Base-by-base conservation (phyloP, 2,113 vertebrate species). In the Stictonetta naevosa region DNA sequence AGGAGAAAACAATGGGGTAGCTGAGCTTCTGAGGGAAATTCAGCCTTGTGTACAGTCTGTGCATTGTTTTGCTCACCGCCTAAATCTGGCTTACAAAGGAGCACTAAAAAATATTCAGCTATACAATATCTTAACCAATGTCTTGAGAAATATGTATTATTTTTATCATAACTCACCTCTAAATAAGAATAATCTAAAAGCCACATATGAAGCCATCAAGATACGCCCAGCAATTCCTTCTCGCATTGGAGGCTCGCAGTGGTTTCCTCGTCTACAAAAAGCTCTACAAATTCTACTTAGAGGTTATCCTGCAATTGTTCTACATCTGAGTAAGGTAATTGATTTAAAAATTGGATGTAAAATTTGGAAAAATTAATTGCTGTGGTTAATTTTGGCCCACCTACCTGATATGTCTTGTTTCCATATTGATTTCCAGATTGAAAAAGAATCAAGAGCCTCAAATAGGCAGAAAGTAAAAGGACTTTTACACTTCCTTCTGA, bases 311-410 rank as follows among this genome's bases (percentile, higher is more conserved):
- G 97, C 96, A 34, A 93, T 97, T 83, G 79, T 96, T 55, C 94
- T 91, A 75, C 97, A 97, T 42, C 69, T 97, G 40, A 91, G 52
- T 53, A 94, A 96, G 83, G 97, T 98, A 97, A 97, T 88, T 93
- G 4, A 56, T 93, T 93, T 82, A 72, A 89, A 91, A 90, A 92
- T 71, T 38, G 22, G 19, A 20, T 53, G 26, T 83, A 60, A 62
- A 5, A 36, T 53, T 17, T 58, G 13, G 28, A 81, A 85, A 83
- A 84, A n/a, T 44, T 42, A 44, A 62, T 56, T 25, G 23, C 22
- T 38, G 3, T 68, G 50, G 31, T 31, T 71, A 78, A 36, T 58
- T 86, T 67, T 34, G 20, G 66, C 75, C 15, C 13, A 78, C 21
- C 50, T 69, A 75, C 16, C 28, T 46, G 59, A 81, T 1, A 12